Conservation (phyloP, 2,797 vertebrate species). For the Buceros bicornis region DNA sequence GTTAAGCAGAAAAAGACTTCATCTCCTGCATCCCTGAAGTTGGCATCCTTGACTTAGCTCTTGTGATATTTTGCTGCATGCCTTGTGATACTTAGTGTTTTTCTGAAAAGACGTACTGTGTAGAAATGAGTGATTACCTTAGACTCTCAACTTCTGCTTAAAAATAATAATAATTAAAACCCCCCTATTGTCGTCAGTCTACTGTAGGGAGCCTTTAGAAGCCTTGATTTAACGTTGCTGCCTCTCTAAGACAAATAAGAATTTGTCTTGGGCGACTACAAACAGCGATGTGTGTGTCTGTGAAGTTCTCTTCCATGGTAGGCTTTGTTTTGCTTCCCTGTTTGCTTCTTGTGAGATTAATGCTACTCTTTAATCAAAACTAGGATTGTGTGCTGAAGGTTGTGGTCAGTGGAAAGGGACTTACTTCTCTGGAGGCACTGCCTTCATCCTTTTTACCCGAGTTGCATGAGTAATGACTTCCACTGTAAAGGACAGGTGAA, state of each 20-base stretch:
- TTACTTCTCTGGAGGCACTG: background rate
- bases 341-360: background rate
- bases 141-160: background rate
- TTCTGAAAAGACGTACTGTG: background rate
- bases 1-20: background rate
- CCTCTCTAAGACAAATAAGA: background rate
- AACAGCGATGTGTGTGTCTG: rapidly evolving
- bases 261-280: background rate
- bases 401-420: background rate
- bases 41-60: background rate
- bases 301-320: background rate
- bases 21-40: background rate
- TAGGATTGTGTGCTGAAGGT: background rate
- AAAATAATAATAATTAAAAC: background rate
- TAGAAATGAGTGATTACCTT: background rate
- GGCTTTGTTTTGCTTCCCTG: background rate
- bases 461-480: background rate
- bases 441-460: background rate
- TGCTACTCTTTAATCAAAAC: background rate
- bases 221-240: background rate
- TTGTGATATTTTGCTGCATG: background rate
- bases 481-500: background rate
- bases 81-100: background rate
- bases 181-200: background rate
- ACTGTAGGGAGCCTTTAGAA: background rate